Conservation (phyloP, 2,797 vertebrate genomes). For the Lepus oiostolus region DNA sequence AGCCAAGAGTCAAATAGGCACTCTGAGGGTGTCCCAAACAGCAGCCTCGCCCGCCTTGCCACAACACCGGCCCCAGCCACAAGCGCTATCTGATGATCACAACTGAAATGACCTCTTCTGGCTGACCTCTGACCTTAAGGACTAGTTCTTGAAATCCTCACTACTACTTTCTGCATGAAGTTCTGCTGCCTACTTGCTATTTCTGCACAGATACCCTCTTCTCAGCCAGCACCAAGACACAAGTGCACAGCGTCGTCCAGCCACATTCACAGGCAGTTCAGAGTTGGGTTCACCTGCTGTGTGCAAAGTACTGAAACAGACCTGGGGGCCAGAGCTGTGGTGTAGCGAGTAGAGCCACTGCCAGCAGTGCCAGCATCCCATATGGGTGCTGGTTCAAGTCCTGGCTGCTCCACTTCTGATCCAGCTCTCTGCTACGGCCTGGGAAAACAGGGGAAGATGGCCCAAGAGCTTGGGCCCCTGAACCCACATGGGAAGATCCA, state of each 20-base stretch:
- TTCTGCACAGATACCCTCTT: not conserved
- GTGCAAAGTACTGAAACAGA: conserved; percentile 23
- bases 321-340: no score
- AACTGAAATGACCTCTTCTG: conserved; percentile 53
- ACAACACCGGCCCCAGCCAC: not conserved
- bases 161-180: not conserved
- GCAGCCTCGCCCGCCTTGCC: no score
- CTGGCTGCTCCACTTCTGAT: no score
- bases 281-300: not conserved
- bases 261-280: not conserved
- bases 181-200: not conserved
- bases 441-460: no score
- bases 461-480: no score
- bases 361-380: no score
- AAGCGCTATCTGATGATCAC: conserved; percentile 25
- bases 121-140: conserved; percentile 11
- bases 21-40: no score
- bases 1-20: no score
- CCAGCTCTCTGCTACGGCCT: no score
- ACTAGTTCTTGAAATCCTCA: conserved; percentile 6
- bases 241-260: not conserved
- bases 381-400: no score
- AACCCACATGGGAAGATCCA: no score
- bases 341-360: no score
- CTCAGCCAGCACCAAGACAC: not conserved